Evolutionary conservation across 2,113 vertebrate species (phyloP), one percentile per base, ranked within the genome.

Genomic region (Pelusios castaneus): DNA sequence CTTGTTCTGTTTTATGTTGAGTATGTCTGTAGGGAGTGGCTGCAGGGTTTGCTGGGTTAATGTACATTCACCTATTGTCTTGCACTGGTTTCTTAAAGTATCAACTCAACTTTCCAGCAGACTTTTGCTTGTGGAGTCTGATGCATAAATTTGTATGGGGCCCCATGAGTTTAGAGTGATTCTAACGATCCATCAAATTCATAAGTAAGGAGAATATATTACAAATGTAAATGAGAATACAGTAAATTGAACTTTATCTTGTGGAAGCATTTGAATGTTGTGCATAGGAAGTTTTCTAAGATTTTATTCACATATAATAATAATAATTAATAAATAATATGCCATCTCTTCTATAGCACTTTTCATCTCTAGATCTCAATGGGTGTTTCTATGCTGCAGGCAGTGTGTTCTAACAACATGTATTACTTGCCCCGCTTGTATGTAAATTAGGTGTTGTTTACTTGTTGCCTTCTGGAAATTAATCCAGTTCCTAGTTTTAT

Each of bases 31-130:
- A 45, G 12, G 73, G 24, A 76, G 25, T 38, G 67, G n/a, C n/a
- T 73, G 22, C 10, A 38, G 67, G n/a, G 16, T 41, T 73, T 73
- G 19, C n/a, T 41, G 19, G 19, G 41, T 73, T 41, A 38, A 41
- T 73, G 19, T 41, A 38, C 67, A 21, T 19, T n/a, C n/a, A n/a
- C n/a, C 38, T 41, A 9, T 10, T 73, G 38, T 19, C 67, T 73
- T 38, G n/a, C 38, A 10, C 19, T 73, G 47, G 63, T 77, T 84
- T 78, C 51, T 41, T 4, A 0, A 0, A 17, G 25, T 8, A 12
- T 49, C 4, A 52, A 0, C 51, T 41, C 25, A 17, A 5, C 41
- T 41, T 55, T 75, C 87, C 49, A 4, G 21, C 0, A 14, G n/a
- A 29, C 45, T 73, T n/a, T 25, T 67, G 24, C 55, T 43, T 70